A percentile compares a stretch with the other conserved stretches of the same genome.
These are phyloP conservation scores for Tachina grossa DNA, from an alignment of 2,888 invertebrate genomes.

Conservation along the genomic window DNA sequence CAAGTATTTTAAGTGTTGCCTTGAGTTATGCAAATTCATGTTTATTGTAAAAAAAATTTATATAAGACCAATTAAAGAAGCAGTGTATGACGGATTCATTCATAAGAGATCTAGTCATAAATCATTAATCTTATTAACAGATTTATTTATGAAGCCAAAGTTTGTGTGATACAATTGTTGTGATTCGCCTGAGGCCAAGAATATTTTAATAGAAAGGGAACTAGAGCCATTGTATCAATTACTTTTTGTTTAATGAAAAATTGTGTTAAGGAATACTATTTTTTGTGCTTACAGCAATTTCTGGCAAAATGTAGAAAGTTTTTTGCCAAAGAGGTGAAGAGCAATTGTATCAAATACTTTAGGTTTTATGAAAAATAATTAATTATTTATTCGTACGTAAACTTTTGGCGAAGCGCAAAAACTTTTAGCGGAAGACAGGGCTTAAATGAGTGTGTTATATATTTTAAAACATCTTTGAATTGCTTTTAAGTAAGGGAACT, in stretches of 20 bases:
- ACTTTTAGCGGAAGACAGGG: no score
- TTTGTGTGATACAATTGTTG: conserved; percentile 17
- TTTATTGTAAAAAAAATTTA: neutral
- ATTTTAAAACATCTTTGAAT: no score
- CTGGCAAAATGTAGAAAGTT: neutral
- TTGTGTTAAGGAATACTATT: neutral
- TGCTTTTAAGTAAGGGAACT: no score
- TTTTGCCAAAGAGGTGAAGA: no score
- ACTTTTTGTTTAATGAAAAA: neutral
- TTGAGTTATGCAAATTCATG: conserved; percentile 21
- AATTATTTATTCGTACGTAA: no score
- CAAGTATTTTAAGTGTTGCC: conserved; percentile 11
- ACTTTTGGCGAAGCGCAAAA: no score
- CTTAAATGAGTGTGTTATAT: no score
- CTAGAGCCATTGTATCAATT: conserved; percentile 6
- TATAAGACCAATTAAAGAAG: neutral
- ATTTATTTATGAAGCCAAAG: neutral
- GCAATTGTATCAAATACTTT: no score
- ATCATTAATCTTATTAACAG: conserved; percentile 30
- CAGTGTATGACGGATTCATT: conserved; percentile 6
- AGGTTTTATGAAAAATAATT: no score
- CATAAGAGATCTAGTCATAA: conserved; percentile 5
- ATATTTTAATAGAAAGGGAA: conserved; percentile 4
- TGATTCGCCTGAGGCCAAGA: conserved; percentile 9
- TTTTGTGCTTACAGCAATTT: neutral